Base-by-base conservation (phyloP, 1,140 invertebrate genomes). In the Phthorimaea operculella region DNA sequence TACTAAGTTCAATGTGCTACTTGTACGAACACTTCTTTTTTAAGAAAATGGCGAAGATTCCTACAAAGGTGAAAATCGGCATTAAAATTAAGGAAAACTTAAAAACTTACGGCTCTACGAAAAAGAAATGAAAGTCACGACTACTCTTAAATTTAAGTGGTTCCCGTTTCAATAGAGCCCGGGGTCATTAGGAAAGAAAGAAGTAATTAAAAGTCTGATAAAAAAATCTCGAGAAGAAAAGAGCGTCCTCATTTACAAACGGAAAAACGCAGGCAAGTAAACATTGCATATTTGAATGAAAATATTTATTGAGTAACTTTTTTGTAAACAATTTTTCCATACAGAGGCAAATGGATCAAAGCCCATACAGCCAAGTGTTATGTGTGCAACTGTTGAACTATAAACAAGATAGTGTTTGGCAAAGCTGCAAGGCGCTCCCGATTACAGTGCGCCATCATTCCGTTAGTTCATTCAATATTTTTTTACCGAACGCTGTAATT, bases 401-500 rank as follows among this genome's bases (percentile, higher is more conserved):
- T 78, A 81, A 79, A 81, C 76, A 81, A 68, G 68, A 72, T 70
- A 72, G 55, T 64, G 69, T 71, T 74, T 81, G 78, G 80, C 77
- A 79, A 65, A 61, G 66, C 70, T 75, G 76, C 76, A 70, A 63
- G 65, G 55, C 58, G 66, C 52, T 62, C 67, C 63, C 71, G 72
- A 79, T 80, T 74, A 78, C 63, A 76, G 70, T 78, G 75, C 72
- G 73, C 76, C 74, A 80, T 79, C 76, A 78, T 76, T 79, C 77
- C 74, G 66, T 58, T 70, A 64, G 70, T 82, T 83, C 79, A 83
- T 85, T 82, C 79, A 85, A 85, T 82, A 82, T 78, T 85, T 75
- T 84, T 84, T 76, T 72, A 75, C 79, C 76, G 74, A 84, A 84
- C 81, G 72, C 68, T 79, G 82, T 83, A 83, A 83, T 85, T 85